Evolutionary conservation across 1,140 invertebrate species (phyloP), one percentile per base, ranked within the genome.

Genomic region (Melanaphis sacchari): DNA sequence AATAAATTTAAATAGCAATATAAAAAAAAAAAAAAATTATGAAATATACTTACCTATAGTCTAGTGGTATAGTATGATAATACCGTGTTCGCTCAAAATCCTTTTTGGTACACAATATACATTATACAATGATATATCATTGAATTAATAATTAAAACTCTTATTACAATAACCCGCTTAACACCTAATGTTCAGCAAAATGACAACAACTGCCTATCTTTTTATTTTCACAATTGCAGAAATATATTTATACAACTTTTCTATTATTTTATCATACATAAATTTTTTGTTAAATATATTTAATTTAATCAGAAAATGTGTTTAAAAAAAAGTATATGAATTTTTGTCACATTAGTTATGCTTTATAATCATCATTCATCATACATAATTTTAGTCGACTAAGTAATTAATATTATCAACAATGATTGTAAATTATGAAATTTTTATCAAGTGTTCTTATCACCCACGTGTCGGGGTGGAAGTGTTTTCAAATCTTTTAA

Each of bases 401-500:
- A 84, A 15, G 40, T 31, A 38, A 84, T 84, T 40, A 40, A 40
- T 40, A 26, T 24, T 24, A 26, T 40, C 82, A 6, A 21, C 2
- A 8, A 9, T 89, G 46, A 85, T 85, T 40, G 46, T 40, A 84
- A 85, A 54, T 38, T 21, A 54, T 54, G 21, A 22, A 43, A 92
- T 90, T 82, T 46, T 93, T 93, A 93, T 93, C 91, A 6, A 84
- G 91, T 85, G 81, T 40, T 54, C 91, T 49, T 93, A 93, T 93
- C 91, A 52, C n/a, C 24, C 90, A 36, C 90, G 90, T 85, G 41
- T 85, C 31, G 46, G 91, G 49, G 36, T 54, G 91, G 43, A 93
- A 82, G 91, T 93, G 91, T 93, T 93, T 93, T 85, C 38, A 41
- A 46, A 46, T 49, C 43, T 93, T 90, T 85, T 93, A 93, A 93